These are phyloP conservation scores for Microtus montanus DNA, from an alignment of 2,113 vertebrate genomes.

Conservation along the genomic window DNA sequence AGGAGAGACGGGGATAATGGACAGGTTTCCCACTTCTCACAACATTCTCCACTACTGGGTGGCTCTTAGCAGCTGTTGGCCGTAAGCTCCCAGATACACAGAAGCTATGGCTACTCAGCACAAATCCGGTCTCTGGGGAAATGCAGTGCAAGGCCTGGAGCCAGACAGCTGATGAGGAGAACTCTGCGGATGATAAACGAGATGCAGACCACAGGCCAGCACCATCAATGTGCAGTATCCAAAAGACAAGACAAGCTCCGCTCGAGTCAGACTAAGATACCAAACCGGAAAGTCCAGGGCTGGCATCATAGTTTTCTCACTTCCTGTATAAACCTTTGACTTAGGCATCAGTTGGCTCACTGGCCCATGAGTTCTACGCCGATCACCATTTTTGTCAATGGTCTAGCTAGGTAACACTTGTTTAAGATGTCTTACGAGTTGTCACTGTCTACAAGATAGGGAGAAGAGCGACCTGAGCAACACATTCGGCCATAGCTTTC, in stretches of 20 bases:
- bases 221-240: neutral
- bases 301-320: neutral
- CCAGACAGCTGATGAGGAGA: neutral
- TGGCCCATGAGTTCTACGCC: neutral
- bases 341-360: neutral
- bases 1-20: neutral
- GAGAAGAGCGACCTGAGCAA: neutral
- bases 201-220: neutral
- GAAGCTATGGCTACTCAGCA: neutral
- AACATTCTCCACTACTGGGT: neutral
- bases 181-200: neutral
- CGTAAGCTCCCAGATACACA: neutral
- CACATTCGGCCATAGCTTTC: neutral
- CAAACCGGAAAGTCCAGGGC: neutral
- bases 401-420: neutral
- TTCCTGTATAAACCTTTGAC: neutral
- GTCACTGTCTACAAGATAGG: neutral
- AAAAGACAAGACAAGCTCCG: neutral
- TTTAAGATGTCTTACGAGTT: neutral
- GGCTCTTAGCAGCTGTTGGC: conserved; percentile 38
- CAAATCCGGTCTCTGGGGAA: neutral
- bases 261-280: neutral
- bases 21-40: neutral
- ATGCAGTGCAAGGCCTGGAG: neutral
- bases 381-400: neutral